Evolutionary conservation across 2,797 vertebrate species (phyloP).

Genomic region (Phoxinus dragarum): DNA sequence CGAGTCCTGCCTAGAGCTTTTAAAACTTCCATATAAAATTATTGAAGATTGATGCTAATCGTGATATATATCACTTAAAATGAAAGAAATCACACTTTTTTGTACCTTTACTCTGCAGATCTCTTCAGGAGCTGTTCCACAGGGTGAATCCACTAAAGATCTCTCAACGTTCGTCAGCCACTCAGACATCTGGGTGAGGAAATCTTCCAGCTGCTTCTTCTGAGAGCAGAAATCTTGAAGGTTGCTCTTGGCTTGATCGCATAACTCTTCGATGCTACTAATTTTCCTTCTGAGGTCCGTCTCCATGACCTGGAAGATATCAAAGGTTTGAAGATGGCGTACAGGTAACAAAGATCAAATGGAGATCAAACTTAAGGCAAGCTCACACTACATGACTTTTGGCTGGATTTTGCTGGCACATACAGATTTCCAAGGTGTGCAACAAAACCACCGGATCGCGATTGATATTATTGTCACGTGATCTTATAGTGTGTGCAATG

Average conservation of each 20-base stretch:
- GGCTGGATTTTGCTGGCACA: not conserved
- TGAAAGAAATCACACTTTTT: not conserved
- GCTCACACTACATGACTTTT: not conserved
- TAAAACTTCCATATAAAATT: not conserved
- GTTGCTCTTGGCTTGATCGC: conserved; percentile 84
- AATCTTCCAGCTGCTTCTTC: conserved; percentile 86
- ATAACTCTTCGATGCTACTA: conserved; percentile 83
- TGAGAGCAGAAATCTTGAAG: conserved; percentile 87
- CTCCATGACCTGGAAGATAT: conserved; percentile 84
- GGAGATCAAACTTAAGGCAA: not conserved
- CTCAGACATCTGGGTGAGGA: conserved; percentile 82
- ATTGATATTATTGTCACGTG: not conserved
- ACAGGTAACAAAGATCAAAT: not conserved
- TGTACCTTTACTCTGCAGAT: conserved; percentile 91
- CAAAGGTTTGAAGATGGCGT: not conserved
- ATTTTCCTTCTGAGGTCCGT: conserved; percentile 90
- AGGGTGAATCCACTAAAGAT: conserved; percentile 79
- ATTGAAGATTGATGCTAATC: not conserved
- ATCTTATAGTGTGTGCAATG: not conserved
- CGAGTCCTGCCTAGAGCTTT: not conserved
- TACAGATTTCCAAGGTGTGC: not conserved
- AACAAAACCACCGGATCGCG: too few species aligned
- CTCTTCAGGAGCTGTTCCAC: conserved; percentile 82
- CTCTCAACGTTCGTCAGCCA: conserved; percentile 87
- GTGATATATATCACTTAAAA: not conserved